phyloP scores from a whole-genome alignment of 2,797 vertebrate species.

The Stomatorhinus walkeri region DNA sequence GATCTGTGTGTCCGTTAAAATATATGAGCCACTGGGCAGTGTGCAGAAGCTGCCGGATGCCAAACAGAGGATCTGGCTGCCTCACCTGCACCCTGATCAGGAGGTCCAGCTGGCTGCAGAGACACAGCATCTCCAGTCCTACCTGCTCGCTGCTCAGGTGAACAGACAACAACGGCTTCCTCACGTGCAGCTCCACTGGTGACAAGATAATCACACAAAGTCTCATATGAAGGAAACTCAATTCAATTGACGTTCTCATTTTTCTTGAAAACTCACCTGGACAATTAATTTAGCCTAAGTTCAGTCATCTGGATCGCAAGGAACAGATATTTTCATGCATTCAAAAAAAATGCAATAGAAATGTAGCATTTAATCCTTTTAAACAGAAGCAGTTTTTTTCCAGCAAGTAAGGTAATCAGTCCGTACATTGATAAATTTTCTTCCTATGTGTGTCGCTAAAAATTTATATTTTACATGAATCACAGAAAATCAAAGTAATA shows the following conservation, averaged over 20 bases:
- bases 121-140: slow-evolving; percentile 69
- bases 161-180: slow-evolving; percentile 63
- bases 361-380: neutral
- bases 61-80: slow-evolving; percentile 35
- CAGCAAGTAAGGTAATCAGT: neutral
- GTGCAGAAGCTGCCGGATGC: neutral
- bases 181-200: slow-evolving; percentile 67
- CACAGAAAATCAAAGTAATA: neutral
- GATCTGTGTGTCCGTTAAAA: neutral
- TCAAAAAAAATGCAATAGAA: neutral
- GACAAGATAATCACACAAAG: slow-evolving; percentile 22
- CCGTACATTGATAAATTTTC: neutral
- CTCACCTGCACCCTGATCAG: slow-evolving; percentile 69
- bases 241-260: neutral
- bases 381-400: neutral
- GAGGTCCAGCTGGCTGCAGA: slow-evolving; percentile 70
- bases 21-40: neutral
- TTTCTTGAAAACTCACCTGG: neutral
- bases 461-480: neutral
- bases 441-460: neutral
- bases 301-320: neutral
- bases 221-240: neutral
- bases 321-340: neutral
- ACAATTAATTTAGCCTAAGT: neutral
- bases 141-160: slow-evolving; percentile 68